A percentile compares a stretch with the other conserved stretches of the same genome.
Conservation (phyloP, 2,113 vertebrate genomes). For the Toxostoma redivivum region DNA sequence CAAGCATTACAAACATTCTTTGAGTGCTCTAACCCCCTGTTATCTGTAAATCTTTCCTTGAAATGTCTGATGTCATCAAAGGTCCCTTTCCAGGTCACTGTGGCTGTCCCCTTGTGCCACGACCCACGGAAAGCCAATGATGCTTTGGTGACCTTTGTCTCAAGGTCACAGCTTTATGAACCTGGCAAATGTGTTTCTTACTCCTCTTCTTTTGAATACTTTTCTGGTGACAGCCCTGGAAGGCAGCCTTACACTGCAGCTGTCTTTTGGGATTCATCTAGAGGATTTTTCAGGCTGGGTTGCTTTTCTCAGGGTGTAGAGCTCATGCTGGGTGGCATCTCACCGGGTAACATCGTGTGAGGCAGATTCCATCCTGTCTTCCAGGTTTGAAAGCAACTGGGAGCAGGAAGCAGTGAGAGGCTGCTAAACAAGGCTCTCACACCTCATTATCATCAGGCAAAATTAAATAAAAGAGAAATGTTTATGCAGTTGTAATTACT, state of each 20-base stretch:
- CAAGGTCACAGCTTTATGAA: background rate
- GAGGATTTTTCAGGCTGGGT: background rate
- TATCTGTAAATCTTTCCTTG: background rate
- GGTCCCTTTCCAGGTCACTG: background rate
- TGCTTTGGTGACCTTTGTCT: background rate
- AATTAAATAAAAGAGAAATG: constrained; percentile 1
- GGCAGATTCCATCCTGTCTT: background rate
- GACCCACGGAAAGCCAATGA: fast-evolving
- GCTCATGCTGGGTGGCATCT: background rate
- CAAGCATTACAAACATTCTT: background rate
- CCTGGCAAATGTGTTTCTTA: background rate
- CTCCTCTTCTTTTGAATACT: background rate
- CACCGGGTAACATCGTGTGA: fast-evolving
- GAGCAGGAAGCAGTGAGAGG: background rate
- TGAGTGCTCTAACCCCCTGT: background rate
- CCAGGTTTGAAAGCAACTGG: background rate
- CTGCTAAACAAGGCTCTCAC: background rate
- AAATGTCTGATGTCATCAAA: background rate
- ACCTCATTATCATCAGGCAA: background rate
- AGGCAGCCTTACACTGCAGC: background rate
- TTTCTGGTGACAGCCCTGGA: background rate
- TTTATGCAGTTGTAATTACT: background rate
- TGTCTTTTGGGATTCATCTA: background rate
- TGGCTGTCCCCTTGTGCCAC: background rate
- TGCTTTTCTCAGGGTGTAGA: background rate